Base-by-base conservation (phyloP, 2,113 vertebrate species). In the Aythya baeri region DNA sequence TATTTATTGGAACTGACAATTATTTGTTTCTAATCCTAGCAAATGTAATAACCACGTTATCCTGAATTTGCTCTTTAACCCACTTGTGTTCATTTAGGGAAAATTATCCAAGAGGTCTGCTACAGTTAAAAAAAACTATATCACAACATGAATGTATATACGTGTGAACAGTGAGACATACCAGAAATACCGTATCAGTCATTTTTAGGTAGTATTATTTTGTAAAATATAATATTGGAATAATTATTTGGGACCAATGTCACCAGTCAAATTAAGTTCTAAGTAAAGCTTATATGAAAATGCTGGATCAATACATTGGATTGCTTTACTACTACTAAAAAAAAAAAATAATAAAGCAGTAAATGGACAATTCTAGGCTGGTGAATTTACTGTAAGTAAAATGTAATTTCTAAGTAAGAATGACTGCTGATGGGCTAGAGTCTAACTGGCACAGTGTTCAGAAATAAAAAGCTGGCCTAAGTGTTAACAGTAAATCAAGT, bases 161-260 rank as follows among this genome's bases (percentile, higher is more conserved):
- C 0, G 1, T 25, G 49, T 50, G n/a, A 70, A n/a, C 27, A 66
- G 17, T 9, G 41, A 66, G 17, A 27, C 2, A 0, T n/a, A 59
- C 32, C 70, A 68, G 32, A 65, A 72, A 71, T 13, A 36, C 71
- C 72, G 66, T 49, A 32, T 44, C 52, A 38, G 22, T 32, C 66
- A 11, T 46, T 91, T 73, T 78, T 61, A 34, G 55, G 32, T 10
- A 67, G 58, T 83, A 4, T 0, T 63, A 14, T 38, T 77, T 90
- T 73, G 21, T 80, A 3, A 58, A 25, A 13, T 22, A 14, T 57
- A 36, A n/a, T 66, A 34, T 6, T 34, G 44, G 55, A 83, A 66
- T 66, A 41, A 65, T 52, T 25, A 75, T 26, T 46, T 75, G 41
- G 55, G 72, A 41, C 10, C 15, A 8, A 55, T 91, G 76, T 83